These are phyloP conservation scores for Oreochromis niloticus DNA, from an alignment of 2,113 vertebrate genomes.

Conservation along the genomic window DNA sequence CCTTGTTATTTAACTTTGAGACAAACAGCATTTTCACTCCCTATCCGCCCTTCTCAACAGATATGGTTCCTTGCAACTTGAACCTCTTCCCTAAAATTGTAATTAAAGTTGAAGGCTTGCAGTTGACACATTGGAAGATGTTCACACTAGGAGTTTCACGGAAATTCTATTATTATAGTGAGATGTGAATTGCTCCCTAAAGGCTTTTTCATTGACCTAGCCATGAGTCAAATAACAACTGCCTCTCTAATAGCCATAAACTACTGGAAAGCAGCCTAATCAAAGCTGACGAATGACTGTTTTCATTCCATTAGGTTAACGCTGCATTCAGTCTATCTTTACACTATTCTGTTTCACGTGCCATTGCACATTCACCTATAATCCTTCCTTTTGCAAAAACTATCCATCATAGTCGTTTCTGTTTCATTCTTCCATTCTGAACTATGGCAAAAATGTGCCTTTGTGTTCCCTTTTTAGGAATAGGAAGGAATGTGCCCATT, in stretches of 20 bases:
- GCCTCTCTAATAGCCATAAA: not conserved
- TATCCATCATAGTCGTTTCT: slow-evolving; percentile 37
- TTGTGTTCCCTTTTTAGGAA: slow-evolving; percentile 56
- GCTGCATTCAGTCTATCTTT: not conserved
- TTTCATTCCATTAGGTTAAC: not conserved
- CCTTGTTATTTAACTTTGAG: not conserved
- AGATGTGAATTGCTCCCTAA: not conserved
- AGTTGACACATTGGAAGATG: not conserved
- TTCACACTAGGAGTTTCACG: not conserved
- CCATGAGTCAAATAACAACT: not conserved
- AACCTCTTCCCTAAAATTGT: not conserved
- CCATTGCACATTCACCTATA: not conserved
- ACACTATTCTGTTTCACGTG: not conserved
- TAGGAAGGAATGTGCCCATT: slow-evolving; percentile 26
- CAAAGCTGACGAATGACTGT: not conserved
- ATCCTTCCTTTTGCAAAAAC: slow-evolving; percentile 12
- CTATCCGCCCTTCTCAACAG: not conserved
- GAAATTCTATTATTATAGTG: not conserved
- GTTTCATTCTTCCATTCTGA: slow-evolving; percentile 32
- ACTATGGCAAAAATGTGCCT: slow-evolving; percentile 60
- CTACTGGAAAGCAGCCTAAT: not conserved
- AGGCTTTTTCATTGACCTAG: not conserved
- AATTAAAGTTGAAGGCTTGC: not conserved
- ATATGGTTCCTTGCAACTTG: not conserved
- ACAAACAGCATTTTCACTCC: not conserved